Percentiles rank a stretch among this genome's conserved stretches.
Evolutionary conservation across 1,140 invertebrate genomes (phyloP).

Genomic region (Ditylenchus dipsaci): DNA sequence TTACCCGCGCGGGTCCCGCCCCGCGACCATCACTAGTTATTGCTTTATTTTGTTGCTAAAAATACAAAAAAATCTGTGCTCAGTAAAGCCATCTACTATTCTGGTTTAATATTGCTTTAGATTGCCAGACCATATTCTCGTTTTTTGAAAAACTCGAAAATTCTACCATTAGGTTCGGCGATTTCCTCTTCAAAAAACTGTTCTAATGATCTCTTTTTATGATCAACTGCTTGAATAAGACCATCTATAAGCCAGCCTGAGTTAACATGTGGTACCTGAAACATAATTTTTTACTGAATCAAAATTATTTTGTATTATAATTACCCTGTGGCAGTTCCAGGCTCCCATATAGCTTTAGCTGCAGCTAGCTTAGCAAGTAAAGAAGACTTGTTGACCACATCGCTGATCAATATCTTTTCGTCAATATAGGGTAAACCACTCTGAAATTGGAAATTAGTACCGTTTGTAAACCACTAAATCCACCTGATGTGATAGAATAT

Average conservation of each 20-base stretch:
- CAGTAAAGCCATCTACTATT: too few species aligned
- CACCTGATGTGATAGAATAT: slow-evolving; percentile 60
- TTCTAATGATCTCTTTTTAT: slow-evolving; percentile 47
- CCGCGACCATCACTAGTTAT: too few species aligned
- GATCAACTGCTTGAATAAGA: slow-evolving; percentile 57
- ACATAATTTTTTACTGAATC: too few species aligned
- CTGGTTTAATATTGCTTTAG: too few species aligned
- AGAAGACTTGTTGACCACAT: slow-evolving; percentile 28
- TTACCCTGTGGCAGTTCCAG: slow-evolving; percentile 50
- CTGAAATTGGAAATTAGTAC: slow-evolving; percentile 14
- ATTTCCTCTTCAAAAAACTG: slow-evolving; percentile 60
- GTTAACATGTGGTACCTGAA: slow-evolving; percentile 57
- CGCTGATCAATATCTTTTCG: slow-evolving; percentile 32
- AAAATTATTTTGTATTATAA: too few species aligned
- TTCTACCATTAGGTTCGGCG: slow-evolving; percentile 55
- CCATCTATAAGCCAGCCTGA: slow-evolving; percentile 59
- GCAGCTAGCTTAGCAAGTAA: slow-evolving; percentile 38
- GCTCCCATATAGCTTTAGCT: slow-evolving; percentile 48
- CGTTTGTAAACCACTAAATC: neutral
- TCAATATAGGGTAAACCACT: slow-evolving; percentile 49
- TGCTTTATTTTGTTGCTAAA: too few species aligned
- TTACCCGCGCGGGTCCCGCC: too few species aligned
- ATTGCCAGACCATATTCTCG: too few species aligned
- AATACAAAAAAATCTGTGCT: too few species aligned
- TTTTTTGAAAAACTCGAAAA: too few species aligned